phyloP scores from a whole-genome alignment of 2,888 invertebrate genomes.

The Idaea dimidiata region DNA sequence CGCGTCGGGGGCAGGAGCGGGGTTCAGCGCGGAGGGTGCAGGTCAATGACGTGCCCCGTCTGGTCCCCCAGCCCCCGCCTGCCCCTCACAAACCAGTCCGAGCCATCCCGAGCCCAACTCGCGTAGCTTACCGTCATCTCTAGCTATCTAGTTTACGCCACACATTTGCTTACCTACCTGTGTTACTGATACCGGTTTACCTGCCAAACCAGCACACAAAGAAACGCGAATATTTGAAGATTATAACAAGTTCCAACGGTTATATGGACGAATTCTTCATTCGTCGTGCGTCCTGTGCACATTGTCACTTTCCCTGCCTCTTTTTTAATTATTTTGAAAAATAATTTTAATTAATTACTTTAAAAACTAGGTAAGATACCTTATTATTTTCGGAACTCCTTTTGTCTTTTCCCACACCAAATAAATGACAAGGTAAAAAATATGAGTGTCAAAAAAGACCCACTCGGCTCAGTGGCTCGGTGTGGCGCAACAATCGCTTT shows the following conservation, averaged over 20 bases:
- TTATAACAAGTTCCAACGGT: neutral
- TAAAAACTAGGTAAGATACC: neutral
- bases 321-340: neutral
- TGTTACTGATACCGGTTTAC: conserved; percentile 43
- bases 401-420: neutral
- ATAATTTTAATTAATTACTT: too few relatives aligned
- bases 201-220: conserved; percentile 26
- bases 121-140: conserved; percentile 67
- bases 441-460: conserved; percentile 38
- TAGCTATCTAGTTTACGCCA: conserved; percentile 68
- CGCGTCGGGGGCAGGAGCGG: conserved; percentile 46
- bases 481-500: conserved; percentile 66
- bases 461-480: conserved; percentile 18
- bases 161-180: conserved; percentile 59
- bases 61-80: conserved; percentile 49
- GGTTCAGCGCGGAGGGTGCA: conserved; percentile 44
- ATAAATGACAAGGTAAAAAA: conserved; percentile 7
- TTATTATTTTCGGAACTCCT: neutral
- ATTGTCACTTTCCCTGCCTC: neutral
- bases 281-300: neutral
- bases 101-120: conserved; percentile 44
- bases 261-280: neutral
- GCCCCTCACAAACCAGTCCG: conserved; percentile 40
- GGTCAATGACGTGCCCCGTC: conserved; percentile 78
- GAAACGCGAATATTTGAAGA: conserved; percentile 11